These are phyloP conservation scores for Nansenia antarctica DNA, from an alignment of 2,113 vertebrate species.

Conservation along the genomic window DNA sequence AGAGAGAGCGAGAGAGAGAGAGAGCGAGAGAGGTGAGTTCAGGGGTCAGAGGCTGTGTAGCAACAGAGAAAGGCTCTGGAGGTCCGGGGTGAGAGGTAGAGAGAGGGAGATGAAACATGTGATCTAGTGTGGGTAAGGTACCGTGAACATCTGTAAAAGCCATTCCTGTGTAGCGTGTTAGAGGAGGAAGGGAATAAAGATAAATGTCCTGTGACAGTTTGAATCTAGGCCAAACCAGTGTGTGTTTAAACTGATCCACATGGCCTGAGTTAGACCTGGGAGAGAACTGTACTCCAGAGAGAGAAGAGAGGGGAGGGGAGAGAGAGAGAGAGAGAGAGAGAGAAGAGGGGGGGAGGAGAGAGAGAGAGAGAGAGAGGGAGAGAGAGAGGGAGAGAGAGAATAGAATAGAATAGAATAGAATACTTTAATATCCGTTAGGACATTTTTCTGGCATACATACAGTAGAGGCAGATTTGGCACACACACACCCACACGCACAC, in stretches of 20 bases:
- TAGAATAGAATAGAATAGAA: neutral
- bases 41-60: neutral
- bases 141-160: slow-evolving; percentile 74
- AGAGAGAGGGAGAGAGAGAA: neutral
- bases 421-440: too few species aligned
- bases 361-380: neutral
- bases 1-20: neutral
- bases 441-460: too few species aligned
- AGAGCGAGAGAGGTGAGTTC: slow-evolving; percentile 1
- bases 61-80: neutral
- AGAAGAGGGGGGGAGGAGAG: neutral
- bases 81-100: neutral
- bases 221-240: slow-evolving; percentile 67
- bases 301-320: neutral
- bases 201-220: slow-evolving; percentile 79
- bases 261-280: slow-evolving; percentile 34
- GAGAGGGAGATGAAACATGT: neutral
- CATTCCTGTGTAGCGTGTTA: slow-evolving; percentile 66
- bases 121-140: slow-evolving; percentile 33
- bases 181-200: slow-evolving; percentile 74
- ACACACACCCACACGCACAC: slow-evolving; percentile 12
- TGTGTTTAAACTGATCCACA: slow-evolving; percentile 75
- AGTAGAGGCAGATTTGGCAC: too few species aligned
- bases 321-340: neutral
- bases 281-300: neutral